Evolutionary conservation across 2,113 vertebrate species (phyloP).

Genomic region (Pteropus alecto): DNA sequence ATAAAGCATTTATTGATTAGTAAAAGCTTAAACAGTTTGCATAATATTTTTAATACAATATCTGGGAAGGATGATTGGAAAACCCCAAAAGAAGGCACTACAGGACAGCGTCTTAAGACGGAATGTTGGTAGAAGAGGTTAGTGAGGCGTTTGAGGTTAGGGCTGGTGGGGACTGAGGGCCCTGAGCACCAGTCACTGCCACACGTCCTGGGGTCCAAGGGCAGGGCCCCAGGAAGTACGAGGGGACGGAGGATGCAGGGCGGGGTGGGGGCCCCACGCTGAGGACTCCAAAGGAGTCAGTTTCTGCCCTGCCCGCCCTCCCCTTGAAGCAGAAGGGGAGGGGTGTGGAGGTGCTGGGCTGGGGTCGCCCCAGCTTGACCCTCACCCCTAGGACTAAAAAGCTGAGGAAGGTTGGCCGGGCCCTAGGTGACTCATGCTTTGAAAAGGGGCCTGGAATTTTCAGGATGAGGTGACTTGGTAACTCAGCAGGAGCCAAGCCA

Average conservation of each 20-base stretch:
- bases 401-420: neutral
- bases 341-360: neutral
- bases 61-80: constrained; percentile 69
- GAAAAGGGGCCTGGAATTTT: neutral
- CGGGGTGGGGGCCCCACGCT: neutral
- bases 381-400: neutral
- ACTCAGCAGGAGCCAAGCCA: neutral
- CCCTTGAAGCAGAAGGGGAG: neutral
- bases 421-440: neutral
- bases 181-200: neutral
- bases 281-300: neutral
- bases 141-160: neutral
- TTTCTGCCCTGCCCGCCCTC: neutral
- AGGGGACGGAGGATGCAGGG: neutral
- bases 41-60: constrained; percentile 83
- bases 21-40: constrained; percentile 84
- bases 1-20: constrained; percentile 89
- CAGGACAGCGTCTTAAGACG: neutral
- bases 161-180: neutral
- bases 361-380: neutral
- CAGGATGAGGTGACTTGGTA: neutral
- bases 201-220: neutral
- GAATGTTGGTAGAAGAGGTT: neutral
- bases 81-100: constrained; percentile 82
- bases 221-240: neutral